Base-by-base conservation (phyloP, 2,113 vertebrate genomes). In the Setophaga petechia region DNA sequence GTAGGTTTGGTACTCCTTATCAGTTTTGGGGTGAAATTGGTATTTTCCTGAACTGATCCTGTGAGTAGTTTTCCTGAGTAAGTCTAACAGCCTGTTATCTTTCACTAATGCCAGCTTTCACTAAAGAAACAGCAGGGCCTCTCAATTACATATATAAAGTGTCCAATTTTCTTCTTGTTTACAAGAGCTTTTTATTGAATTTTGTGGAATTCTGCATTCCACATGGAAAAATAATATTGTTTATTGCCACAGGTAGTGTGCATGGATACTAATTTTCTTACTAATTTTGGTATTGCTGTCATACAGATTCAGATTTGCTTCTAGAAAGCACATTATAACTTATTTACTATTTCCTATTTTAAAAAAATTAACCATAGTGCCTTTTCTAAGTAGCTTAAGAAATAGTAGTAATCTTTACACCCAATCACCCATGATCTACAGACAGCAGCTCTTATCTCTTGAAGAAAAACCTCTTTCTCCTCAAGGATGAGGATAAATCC, bases 391-490 rank as follows among this genome's bases (percentile, higher is more conserved):
- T 35, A 87, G 44, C 76, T 95, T 94, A 95, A 52, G 28, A 59
- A 94, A 81, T 69, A 23, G 47, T 79, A 46, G 49, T 47, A 95
- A 92, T 94, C 95, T 95, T 96, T 91, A 93, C 51, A 93, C 66
- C 52, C 7, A 91, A 35, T 80, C 51, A 65, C 59, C 69, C 76
- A 75, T 73, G 72, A 92, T 83, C 81, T 84, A 75, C 44, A 96
- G 78, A 90, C 73, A 93, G 75, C 69, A 92, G 74, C 35, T 65
- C 80, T 95, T 94, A 96, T 95, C 92, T 93, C 75, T 85, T 49
- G 80, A 90, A 91, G 55, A 87, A 96, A 95, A 96, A 95, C 86
- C 94, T 95, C 75, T 81, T 96, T 96, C 94, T 94, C 67, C 84
- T 84, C 78, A 75, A 85, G 90, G 94, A 95, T 87, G 59, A 91